Base-by-base conservation (phyloP, 2,888 invertebrate genomes). In the Argynnis bischoffii region DNA sequence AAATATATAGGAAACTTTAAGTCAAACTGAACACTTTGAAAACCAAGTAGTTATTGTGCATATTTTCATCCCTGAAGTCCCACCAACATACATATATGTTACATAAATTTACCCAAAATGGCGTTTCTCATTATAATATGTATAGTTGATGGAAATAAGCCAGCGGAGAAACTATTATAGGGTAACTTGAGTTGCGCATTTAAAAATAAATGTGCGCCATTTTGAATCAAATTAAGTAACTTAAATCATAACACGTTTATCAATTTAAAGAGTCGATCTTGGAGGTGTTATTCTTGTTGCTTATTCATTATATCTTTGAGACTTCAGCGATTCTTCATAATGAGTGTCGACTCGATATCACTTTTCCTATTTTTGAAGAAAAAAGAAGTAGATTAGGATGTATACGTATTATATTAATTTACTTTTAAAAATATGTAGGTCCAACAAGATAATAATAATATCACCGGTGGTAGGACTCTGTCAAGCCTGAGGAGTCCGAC, bases 11-110 rank as follows among this genome's bases (percentile, higher is more conserved):
- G 46, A 14, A 41, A 41, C 46, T 59, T 46, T 47, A 59, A 59
- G 47, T 48, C 47, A 48, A 59, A 59, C 57, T 47, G 57, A 57
- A 47, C 57, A 57, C 57, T 59, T 59, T 47, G 26, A 26, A 21
- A 47, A 47, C 6, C 47, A 59, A 59, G 26, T 59, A 47, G 5
- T 47, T 11, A 57, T 48, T 59, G 57, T 59, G 57, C 57, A 59
- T 48, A 59, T 59, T 48, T 6, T 46, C 18, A 59, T 59, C 14
- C 15, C 26, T 14, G 21, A 47, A 15, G 8, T 15, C 8, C 35
- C 35, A 35, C 35, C 35, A 35, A 35, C 26, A 26, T 26, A 3
- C 4, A 26, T 26, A 26, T 21, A 13, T 6, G 4, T 46, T 57
- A 2, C 4, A 47, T 48, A 59, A 47, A 8, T 47, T 59, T n/a